Base-by-base conservation (phyloP, 53 echinoderm and acorn worm genomes). In the Actinopyga echinites region DNA sequence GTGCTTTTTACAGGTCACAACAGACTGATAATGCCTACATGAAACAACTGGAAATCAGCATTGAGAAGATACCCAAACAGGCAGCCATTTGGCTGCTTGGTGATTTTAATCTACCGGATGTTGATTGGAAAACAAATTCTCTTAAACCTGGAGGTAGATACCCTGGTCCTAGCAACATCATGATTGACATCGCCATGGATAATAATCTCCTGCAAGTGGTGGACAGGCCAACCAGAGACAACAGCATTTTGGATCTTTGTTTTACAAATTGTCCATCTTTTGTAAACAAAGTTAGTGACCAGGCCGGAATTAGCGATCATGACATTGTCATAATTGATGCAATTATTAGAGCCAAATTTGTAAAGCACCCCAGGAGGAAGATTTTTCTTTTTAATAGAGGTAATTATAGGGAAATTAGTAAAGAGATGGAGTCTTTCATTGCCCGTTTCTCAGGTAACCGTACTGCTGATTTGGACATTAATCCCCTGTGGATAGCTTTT, bases 271-370 rank as follows among this genome's bases (percentile, higher is more conserved):
- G 21, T 37, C 15, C 40, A 37, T 71, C 71, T 13, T 71, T 71
- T 71, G 19, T 71, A 24, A 40, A 17, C 19, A 24, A 71, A 24
- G 71, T 37, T 24, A 26, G 26, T 3, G 57, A 12, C 23, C 19
- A 29, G n/a, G 53, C 57, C n/a, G 56, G 56, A 29, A 78, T 78
- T 20, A 78, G 79, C 56, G 79, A 78, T 25, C 79, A 78, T 59
- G 60, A 59, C 60, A 11, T 26, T 24, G 60, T 59, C 23, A 59
- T 59, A 24, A 26, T 59, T 22, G 13, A 59, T 59, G 60, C 60
- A 24, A 59, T 6, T 24, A 22, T 59, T 59, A 59, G 23, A 26
- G 60, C 60, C 26, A 22, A 59, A 59, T 40, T 40, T 40, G 60
- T 59, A 6, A 59, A 26, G 26, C 60, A 22, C 60, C 13, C 22